phyloP scores from a whole-genome alignment of 2,113 vertebrate genomes.

The Dipodomys merriami region DNA sequence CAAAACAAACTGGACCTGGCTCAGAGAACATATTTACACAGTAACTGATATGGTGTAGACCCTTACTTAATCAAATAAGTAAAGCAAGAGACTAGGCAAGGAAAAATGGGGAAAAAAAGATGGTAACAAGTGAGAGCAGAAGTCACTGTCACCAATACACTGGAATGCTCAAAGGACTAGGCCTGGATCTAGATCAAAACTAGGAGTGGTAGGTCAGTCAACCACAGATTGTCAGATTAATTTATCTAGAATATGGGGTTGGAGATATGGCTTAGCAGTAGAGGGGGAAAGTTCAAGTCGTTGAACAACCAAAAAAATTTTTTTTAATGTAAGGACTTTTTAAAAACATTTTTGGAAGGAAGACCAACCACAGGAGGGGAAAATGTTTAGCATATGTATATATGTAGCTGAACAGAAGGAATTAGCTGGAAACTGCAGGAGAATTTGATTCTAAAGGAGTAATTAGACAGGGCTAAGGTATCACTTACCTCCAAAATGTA shows the following conservation, averaged over 20 bases:
- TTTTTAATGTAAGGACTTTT: too few relatives aligned
- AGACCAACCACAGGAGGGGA: neutral
- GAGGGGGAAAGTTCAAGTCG: too few relatives aligned
- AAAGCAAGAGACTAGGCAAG: neutral
- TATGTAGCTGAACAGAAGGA: neutral
- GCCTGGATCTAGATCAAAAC: neutral
- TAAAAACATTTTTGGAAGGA: neutral
- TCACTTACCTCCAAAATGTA: neutral
- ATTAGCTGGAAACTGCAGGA: neutral
- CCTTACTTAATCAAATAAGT: neutral
- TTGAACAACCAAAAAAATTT: too few relatives aligned
- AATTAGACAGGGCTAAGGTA: neutral
- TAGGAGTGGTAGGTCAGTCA: neutral
- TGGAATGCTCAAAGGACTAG: neutral
- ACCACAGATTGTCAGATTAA: neutral
- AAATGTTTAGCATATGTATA: neutral
- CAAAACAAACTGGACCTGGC: neutral
- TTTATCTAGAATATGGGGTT: too few relatives aligned
- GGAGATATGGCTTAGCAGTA: too few relatives aligned
- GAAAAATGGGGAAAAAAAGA: neutral
- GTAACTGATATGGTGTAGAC: neutral
- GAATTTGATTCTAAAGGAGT: neutral
- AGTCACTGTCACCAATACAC: neutral
- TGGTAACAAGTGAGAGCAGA: neutral
- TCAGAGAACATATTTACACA: neutral